These are phyloP conservation scores for Rhynchonycteris naso DNA, from an alignment of 2,797 vertebrate genomes.

Conservation along the genomic window DNA sequence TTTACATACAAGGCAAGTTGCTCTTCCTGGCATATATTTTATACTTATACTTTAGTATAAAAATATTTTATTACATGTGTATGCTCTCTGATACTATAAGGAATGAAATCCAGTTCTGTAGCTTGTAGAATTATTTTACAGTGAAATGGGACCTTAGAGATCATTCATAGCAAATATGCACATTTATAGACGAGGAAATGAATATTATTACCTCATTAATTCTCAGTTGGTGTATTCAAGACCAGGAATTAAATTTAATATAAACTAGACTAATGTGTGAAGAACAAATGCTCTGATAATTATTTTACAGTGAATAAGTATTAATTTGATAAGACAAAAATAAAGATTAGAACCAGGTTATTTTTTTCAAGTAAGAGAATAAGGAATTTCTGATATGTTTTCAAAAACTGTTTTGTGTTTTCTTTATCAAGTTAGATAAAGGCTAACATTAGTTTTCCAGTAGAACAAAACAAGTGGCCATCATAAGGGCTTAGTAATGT, in stretches of 20 bases:
- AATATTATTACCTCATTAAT: conserved; percentile 41
- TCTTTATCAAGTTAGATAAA: neutral
- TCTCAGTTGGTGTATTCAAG: conserved; percentile 39
- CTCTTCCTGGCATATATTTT: neutral
- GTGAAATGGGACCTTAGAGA: neutral
- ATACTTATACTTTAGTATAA: neutral
- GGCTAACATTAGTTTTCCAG: neutral
- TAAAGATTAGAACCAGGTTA: neutral
- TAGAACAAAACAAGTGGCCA: neutral
- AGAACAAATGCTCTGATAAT: neutral
- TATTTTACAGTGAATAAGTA: neutral
- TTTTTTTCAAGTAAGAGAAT: neutral
- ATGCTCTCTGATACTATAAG: neutral
- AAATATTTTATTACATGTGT: neutral
- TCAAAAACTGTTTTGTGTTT: neutral
- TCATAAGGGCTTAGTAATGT: neutral
- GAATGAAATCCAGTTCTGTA: neutral
- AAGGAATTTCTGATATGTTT: neutral
- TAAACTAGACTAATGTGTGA: neutral
- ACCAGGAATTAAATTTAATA: conserved; percentile 49
- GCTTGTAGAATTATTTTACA: conserved; percentile 37
- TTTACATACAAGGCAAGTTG: conserved; percentile 91
- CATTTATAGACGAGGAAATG: conserved; percentile 13
- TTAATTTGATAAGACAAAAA: conserved; percentile 44
- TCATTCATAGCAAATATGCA: neutral